Base-by-base conservation (phyloP, 2,888 invertebrate species). In the Drosophila koepferae region DNA sequence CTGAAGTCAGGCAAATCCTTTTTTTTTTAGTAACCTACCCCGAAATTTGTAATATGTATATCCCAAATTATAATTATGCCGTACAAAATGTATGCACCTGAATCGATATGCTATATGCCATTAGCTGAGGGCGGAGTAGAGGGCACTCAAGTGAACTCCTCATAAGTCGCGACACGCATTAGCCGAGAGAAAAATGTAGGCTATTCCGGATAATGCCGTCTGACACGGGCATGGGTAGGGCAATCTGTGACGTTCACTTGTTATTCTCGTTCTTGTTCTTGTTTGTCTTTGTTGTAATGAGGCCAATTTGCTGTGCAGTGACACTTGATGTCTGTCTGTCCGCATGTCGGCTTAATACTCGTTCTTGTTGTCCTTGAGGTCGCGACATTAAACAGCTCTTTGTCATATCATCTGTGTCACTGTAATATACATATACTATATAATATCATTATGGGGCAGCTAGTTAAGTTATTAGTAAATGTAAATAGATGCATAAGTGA, bases 121-220 rank as follows among this genome's bases (percentile, higher is more conserved):
- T 34, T 14, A 53, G 53, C 16, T 31, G 38, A 10, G 9, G 38
- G 38, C 14, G 38, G 36, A 36, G 34, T 12, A 12, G 34, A 34
- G 18, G 31, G 38, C 63, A 69, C 72, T 82, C 70, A 72, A 88
- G 75, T 75, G 83, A 85, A 90, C 72, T 82, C 86, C 73, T 76
- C 74, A 82, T 80, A 90, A 90, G 89, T 90, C 89, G 90, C 89
- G 74, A 74, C 86, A 86, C 72, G 66, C 90, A 90, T 85, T 80
- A 88, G 72, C 86, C 65, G 61, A 68, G 48, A 55, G 56, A 63
- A 66, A 76, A 70, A 76, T 66, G 36, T 60, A 31, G 31, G 44
- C 36, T 56, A 36, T 10, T 61, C 23, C 58, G 60, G 54, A 66
- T 71, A 77, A 76, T 76, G 58, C 64, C 44, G 49, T 59, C 54